Conservation (phyloP, 64 coral and sea anemone species). For the Dendronephthya gigantea region DNA sequence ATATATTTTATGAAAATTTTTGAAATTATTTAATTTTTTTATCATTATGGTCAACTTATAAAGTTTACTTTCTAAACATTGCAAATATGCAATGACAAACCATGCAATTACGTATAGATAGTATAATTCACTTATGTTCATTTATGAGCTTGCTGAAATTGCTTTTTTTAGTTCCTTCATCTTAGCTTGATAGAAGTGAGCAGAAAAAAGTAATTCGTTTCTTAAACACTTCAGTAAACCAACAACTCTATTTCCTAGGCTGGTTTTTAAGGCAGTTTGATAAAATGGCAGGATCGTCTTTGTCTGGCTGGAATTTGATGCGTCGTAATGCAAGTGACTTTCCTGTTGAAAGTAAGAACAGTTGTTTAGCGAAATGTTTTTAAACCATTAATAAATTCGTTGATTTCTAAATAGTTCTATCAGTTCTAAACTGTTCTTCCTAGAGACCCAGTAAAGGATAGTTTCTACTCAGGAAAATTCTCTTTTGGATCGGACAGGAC, state of each 20-base stretch:
- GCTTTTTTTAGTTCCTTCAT: neutral
- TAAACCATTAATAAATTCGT: no score
- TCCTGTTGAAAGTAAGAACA: neutral
- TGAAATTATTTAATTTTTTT: neutral
- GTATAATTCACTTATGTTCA: no score
- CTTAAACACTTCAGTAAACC: neutral
- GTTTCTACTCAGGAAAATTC: no score
- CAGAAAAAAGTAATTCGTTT: neutral
- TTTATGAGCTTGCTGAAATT: neutral
- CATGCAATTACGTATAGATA: no score
- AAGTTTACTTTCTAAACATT: constrained; percentile 8
- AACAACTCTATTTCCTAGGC: neutral
- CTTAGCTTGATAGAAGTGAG: neutral
- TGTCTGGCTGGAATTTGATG: neutral
- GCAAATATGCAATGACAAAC: neutral
- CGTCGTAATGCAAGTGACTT: neutral
- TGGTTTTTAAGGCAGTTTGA: neutral
- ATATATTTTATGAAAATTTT: neutral
- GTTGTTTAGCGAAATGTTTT: no score
- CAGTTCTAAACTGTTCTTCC: no score
- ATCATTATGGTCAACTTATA: neutral
- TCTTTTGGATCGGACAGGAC: no score
- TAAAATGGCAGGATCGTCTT: neutral
- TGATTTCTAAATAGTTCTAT: neutral
- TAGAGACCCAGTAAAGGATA: no score